phyloP scores from a whole-genome alignment of 2,888 invertebrate species.

The Hirtodrosophila confusa region DNA sequence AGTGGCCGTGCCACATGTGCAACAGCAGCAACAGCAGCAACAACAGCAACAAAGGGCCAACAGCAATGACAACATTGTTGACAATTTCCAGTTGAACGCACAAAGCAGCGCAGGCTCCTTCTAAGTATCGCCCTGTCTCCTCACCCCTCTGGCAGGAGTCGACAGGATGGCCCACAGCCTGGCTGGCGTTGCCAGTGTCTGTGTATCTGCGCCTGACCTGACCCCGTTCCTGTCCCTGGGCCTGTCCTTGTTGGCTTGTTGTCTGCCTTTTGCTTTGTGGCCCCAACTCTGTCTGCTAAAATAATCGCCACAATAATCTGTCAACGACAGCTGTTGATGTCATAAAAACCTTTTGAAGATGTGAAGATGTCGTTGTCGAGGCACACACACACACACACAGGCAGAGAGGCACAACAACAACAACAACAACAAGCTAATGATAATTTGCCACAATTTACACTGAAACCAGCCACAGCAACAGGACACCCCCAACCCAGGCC shows the following conservation, averaged over 20 bases:
- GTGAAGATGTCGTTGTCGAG: constrained; percentile 65
- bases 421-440: constrained; percentile 68
- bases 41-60: constrained; percentile 39
- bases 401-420: constrained; percentile 35
- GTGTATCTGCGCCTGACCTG: constrained; percentile 1
- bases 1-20: constrained; percentile 48
- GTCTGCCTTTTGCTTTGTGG: constrained; percentile 50
- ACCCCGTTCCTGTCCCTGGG: constrained; percentile 1
- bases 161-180: constrained; percentile 8
- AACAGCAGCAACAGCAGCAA: constrained; percentile 13
- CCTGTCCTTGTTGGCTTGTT: constrained; percentile 23
- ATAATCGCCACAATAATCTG: constrained; percentile 84
- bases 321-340: constrained; percentile 84
- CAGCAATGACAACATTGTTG: constrained; percentile 70
- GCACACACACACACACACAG: constrained; percentile 28
- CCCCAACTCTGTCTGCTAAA: constrained; percentile 64
- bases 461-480: constrained; percentile 54
- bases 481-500: constrained; percentile 12
- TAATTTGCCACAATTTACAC: constrained; percentile 81
- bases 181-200: constrained; percentile 13
- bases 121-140: background rate
- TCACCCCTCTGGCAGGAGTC: constrained; percentile 1
- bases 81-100: constrained; percentile 76
- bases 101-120: constrained; percentile 50
- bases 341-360: constrained; percentile 83